A percentile compares a stretch with the other conserved stretches of the same genome.
phyloP scores from a whole-genome alignment of 2,797 vertebrate species.

The Hydrolagus colliei region DNA sequence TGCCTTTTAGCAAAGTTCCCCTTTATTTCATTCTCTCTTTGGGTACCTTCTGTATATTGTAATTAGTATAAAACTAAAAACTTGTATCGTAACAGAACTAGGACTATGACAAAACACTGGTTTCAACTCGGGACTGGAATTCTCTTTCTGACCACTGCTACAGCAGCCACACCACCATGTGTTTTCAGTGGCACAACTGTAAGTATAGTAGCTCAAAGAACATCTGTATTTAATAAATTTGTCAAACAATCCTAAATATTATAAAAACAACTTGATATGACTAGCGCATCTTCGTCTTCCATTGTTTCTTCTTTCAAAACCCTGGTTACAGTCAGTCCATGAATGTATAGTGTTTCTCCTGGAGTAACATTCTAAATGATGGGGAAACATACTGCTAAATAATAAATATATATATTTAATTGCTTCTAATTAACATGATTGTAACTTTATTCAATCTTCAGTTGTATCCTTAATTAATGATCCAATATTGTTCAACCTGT shows the following conservation, averaged over 20 bases:
- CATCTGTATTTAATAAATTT: neutral
- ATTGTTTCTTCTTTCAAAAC: neutral
- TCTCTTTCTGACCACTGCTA: neutral
- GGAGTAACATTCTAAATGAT: neutral
- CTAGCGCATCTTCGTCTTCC: neutral
- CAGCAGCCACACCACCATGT: neutral
- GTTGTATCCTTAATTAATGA: neutral
- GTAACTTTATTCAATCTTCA: neutral
- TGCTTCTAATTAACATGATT: neutral
- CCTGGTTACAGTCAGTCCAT: neutral
- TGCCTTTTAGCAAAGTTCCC: too few species aligned
- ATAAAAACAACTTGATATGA: neutral
- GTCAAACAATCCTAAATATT: neutral
- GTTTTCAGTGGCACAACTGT: constrained; percentile 7
- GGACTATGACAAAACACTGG: neutral
- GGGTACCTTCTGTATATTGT: too few species aligned
- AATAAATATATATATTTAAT: neutral
- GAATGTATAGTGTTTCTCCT: neutral
- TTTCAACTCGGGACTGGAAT: constrained; percentile 8
- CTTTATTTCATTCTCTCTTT: too few species aligned
- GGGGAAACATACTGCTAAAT: neutral
- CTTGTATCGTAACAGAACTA: neutral
- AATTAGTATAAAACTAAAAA: neutral
- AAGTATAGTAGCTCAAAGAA: neutral
- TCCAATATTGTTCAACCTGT: neutral